Percentiles rank a stretch among this genome's conserved stretches.
Evolutionary conservation across 2,797 vertebrate species (phyloP).

Genomic region (Eulemur coronatus): DNA sequence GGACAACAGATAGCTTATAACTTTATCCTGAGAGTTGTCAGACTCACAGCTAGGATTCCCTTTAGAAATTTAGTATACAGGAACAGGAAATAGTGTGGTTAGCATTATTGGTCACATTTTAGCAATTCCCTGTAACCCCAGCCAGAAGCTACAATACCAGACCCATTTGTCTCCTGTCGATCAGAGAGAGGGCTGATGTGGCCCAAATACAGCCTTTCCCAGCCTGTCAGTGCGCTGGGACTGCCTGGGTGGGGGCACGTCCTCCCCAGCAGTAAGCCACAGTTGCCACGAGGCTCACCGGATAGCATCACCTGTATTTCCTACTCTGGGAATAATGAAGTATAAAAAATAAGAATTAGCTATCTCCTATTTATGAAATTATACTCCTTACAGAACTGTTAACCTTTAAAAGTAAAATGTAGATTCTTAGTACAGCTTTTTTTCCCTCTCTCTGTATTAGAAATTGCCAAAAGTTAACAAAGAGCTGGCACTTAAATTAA

Average conservation of each 20-base stretch:
- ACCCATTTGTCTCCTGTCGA: neutral
- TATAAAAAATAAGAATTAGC: neutral
- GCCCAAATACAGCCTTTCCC: neutral
- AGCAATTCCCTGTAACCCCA: neutral
- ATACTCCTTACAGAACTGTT: neutral
- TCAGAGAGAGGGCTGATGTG: neutral
- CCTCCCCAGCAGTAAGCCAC: neutral
- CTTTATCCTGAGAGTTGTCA: neutral
- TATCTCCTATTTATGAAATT: neutral
- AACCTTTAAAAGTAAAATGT: neutral
- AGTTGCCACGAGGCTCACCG: neutral
- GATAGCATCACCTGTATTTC: neutral
- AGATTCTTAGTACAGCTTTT: neutral
- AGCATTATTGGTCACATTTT: neutral
- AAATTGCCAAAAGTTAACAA: constrained; percentile 98
- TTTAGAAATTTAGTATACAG: neutral
- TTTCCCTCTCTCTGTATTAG: constrained; percentile 80
- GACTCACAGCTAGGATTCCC: neutral
- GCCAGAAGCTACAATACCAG: neutral
- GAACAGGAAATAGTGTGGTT: neutral
- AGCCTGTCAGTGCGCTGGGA: neutral
- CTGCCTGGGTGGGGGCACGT: neutral
- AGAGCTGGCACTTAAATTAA: constrained; percentile 95
- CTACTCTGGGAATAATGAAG: neutral
- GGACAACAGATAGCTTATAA: neutral